Conservation (phyloP, 1,140 invertebrate genomes). For the Drosophila ohnishii region DNA sequence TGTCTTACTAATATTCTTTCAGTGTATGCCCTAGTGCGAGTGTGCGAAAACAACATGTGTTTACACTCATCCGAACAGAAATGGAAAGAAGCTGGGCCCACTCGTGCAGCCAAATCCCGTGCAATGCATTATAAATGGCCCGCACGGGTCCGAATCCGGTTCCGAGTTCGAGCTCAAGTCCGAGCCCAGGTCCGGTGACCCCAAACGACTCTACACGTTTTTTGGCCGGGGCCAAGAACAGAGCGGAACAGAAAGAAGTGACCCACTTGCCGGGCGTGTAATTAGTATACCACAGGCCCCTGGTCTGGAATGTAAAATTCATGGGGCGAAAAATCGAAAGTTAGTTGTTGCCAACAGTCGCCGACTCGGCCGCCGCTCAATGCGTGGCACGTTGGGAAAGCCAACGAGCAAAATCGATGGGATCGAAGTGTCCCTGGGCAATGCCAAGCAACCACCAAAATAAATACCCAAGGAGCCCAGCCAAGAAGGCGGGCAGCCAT, state of each 20-base stretch:
- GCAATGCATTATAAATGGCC: constrained; percentile 73
- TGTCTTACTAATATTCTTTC: not conserved
- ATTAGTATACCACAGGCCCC: constrained; percentile 51
- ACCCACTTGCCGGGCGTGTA: constrained; percentile 64
- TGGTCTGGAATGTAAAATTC: constrained; percentile 47
- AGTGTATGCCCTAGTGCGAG: constrained; percentile 14
- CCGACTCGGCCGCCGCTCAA: constrained; percentile 29
- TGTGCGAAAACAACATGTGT: constrained; percentile 70
- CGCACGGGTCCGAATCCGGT: constrained; percentile 10
- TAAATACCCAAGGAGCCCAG: constrained; percentile 42
- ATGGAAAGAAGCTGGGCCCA: constrained; percentile 57
- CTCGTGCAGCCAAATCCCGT: constrained; percentile 71
- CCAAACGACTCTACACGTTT: constrained; percentile 25
- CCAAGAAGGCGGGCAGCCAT: constrained; percentile 59
- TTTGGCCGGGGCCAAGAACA: constrained; percentile 22
- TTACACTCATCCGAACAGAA: constrained; percentile 46
- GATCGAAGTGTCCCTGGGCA: constrained; percentile 53
- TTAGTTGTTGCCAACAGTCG: constrained; percentile 31
- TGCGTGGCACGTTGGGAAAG: constrained; percentile 52
- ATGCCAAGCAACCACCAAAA: constrained; percentile 76
- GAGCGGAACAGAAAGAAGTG: constrained; percentile 35
- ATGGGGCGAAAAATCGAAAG: constrained; percentile 77
- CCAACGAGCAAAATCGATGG: constrained; percentile 63
- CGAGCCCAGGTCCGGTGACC: constrained; percentile 13
- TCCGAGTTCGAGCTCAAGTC: constrained; percentile 1